Evolutionary conservation across 1,140 invertebrate genomes (phyloP).

Genomic region (Zophobas atratus): DNA sequence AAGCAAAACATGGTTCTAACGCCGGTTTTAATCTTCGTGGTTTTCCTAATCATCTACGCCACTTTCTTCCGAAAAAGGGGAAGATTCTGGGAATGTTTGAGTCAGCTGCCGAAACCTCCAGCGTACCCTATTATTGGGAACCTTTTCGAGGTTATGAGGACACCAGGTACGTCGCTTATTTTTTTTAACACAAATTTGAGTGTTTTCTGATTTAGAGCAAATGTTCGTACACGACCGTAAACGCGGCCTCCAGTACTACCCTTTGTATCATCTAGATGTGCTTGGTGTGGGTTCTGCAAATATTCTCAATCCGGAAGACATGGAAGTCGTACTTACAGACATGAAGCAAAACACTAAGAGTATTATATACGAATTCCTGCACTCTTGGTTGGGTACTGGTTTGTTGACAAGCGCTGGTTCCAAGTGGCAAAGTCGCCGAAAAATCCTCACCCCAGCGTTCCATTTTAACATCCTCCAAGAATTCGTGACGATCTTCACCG

Average conservation of each 20-base stretch:
- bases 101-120: background rate
- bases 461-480: conserved; percentile 84
- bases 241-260: conserved; percentile 1
- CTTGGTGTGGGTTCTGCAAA: background rate
- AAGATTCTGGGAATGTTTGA: background rate
- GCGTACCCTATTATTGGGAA: conserved; percentile 15
- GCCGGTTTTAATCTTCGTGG: too few species aligned
- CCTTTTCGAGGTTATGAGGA: background rate
- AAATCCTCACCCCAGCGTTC: conserved; percentile 83
- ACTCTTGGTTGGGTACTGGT: conserved; percentile 76
- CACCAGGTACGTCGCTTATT: background rate
- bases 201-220: background rate
- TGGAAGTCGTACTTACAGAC: conserved; percentile 26
- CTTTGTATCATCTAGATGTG: conserved; percentile 7
- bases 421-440: conserved; percentile 79
- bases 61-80: background rate
- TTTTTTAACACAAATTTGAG: background rate
- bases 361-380: conserved; percentile 21
- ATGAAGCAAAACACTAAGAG: conserved; percentile 39
- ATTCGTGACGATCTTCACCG: conserved; percentile 81
- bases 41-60: background rate
- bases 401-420: conserved; percentile 72
- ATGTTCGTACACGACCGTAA: conserved; percentile 2
- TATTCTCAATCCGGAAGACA: conserved; percentile 29
- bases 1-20: too few species aligned